Evolutionary conservation across 2,797 vertebrate genomes (phyloP).

Genomic region (Fundulus diaphanus): DNA sequence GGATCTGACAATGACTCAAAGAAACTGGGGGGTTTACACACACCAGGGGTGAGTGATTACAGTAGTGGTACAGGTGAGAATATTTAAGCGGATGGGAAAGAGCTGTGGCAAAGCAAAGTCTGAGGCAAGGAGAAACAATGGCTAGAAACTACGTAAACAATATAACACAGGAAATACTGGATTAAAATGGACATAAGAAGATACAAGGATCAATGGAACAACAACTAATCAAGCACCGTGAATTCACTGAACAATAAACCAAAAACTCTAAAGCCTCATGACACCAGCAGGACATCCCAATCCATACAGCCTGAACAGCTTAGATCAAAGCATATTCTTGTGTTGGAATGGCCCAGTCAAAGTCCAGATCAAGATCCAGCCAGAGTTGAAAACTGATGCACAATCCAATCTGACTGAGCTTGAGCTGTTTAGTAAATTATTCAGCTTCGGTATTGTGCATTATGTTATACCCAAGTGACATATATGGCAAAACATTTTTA

Average conservation of each 20-base stretch:
- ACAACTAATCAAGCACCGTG: background rate
- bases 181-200: background rate
- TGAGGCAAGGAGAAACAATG: background rate
- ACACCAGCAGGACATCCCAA: background rate
- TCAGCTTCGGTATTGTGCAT: conserved; percentile 10
- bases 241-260: background rate
- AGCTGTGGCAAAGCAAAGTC: background rate
- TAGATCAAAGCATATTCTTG: background rate
- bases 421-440: background rate
- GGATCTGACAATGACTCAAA: background rate
- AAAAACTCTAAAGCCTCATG: background rate
- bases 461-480: conserved; percentile 18
- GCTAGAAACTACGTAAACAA: background rate
- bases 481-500: background rate
- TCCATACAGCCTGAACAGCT: too few species aligned
- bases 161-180: background rate
- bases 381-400: background rate
- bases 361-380: background rate
- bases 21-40: background rate
- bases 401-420: background rate
- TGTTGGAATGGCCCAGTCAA: background rate
- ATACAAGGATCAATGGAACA: background rate
- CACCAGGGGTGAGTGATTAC: background rate
- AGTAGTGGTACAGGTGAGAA: background rate
- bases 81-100: background rate